Evolutionary conservation across 2,797 vertebrate species (phyloP).

Genomic region (Anas bahamensis): DNA sequence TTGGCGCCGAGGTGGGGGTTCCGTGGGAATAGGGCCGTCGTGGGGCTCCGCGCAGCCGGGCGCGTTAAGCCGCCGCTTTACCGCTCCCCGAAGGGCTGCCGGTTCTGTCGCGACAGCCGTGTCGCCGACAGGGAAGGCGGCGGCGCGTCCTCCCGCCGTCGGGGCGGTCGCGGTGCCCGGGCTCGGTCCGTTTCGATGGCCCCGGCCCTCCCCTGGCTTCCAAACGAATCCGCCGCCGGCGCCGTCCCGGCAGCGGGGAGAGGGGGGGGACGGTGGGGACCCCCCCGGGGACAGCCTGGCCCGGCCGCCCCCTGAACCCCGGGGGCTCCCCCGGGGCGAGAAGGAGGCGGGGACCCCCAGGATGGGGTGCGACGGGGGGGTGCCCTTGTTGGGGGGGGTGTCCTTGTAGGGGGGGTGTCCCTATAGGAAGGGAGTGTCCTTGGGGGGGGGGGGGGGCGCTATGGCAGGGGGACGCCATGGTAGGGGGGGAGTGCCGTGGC

Average conservation of each 20-base stretch:
- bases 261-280: no score
- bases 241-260: not conserved
- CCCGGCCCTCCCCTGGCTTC: not conserved
- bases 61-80: not conserved
- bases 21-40: not conserved
- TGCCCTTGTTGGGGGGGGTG: no score
- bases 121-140: not conserved
- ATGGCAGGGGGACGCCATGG: no score
- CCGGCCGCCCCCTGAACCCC: not conserved
- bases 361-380: no score
- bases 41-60: not conserved
- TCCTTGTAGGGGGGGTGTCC: no score
- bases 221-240: not conserved
- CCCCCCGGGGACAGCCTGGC: not conserved
- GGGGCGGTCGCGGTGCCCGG: not conserved
- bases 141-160: not conserved
- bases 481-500: no score
- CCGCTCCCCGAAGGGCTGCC: not conserved
- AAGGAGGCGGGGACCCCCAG: no score
- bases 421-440: no score
- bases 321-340: no score
- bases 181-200: no score
- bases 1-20: no score
- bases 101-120: not conserved
- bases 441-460: no score